Percentiles rank a stretch among this genome's conserved stretches.
These are phyloP conservation scores for Volucella zonaria DNA, from an alignment of 2,888 invertebrate genomes.

Conservation along the genomic window DNA sequence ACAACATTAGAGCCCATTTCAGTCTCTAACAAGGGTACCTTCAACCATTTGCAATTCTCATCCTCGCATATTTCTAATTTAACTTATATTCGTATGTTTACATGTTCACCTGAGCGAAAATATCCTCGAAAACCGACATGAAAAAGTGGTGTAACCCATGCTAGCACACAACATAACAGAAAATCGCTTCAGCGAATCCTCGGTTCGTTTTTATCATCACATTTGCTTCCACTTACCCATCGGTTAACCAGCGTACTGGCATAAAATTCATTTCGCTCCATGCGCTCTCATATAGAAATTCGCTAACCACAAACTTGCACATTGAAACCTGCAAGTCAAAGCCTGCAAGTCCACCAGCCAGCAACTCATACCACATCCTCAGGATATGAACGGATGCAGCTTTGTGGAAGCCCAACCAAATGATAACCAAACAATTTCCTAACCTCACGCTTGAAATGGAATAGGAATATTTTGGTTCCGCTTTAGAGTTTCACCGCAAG, in stretches of 20 bases:
- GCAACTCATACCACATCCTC: background rate
- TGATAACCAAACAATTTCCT: constrained; percentile 68
- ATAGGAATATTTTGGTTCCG: constrained; percentile 46
- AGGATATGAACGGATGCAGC: constrained; percentile 11
- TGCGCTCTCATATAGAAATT: constrained; percentile 47
- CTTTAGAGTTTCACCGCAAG: constrained; percentile 30
- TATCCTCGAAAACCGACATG: constrained; percentile 38
- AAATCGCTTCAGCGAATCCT: constrained; percentile 55
- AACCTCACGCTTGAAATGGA: constrained; percentile 65
- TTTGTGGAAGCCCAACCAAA: constrained; percentile 36
- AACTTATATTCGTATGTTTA: background rate
- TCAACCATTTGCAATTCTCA: too few species aligned
- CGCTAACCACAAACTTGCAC: constrained; percentile 49
- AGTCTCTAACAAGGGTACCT: too few species aligned
- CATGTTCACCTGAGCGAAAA: constrained; percentile 45
- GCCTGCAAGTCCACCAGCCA: background rate
- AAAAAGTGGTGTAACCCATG: constrained; percentile 41
- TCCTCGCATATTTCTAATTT: too few species aligned
- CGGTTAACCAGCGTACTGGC: constrained; percentile 60
- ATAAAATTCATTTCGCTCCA: constrained; percentile 55
- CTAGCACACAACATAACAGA: constrained; percentile 4
- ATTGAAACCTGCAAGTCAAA: constrained; percentile 49
- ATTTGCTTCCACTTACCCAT: constrained; percentile 48
- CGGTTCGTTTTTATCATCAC: constrained; percentile 40
- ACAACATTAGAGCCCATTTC: too few species aligned